Base-by-base conservation (phyloP, 2,888 invertebrate species). In the Ferrisia virgata region DNA sequence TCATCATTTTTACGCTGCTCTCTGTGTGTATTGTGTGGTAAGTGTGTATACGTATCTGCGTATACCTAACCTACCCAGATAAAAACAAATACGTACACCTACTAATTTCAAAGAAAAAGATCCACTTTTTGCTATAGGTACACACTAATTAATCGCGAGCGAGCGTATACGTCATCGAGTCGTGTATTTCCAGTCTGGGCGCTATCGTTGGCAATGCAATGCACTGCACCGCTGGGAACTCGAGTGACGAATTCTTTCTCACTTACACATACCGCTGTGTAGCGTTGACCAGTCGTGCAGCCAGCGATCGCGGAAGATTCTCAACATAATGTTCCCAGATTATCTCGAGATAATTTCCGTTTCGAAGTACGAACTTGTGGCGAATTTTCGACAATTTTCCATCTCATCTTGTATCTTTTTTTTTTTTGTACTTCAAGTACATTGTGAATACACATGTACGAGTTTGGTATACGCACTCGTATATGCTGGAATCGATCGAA, bases 201-300 rank as follows among this genome's bases (percentile, higher is more conserved):
- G 72, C 33, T 36, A 33, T 76, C 64, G 64, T 13, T 31, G 28
- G 40, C 11, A 40, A 40, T 22, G 18, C 8, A 36, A n/a, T n/a
- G n/a, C 72, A 18, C 18, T 4, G 18, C 18, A 31, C n/a, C 43
- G 79, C 79, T 79, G 79, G 79, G 79, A 79, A 79, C 79, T 43
- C 15, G 31, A 79, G 47, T 43, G 79, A 79, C 79, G 79, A 79
- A 79, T 79, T 79, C 79, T 79, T 79, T 79, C 79, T 79, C 79
- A 79, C 79, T 79, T 76, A 76, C 72, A 36, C 72, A 69, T 69
- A 78, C 78, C 39, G 33, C n/a, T 11, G 18, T 31, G 15, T 11
- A 15, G 76, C 18, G 43, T 40, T 79, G 79, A 43, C 79, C 79
- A 79, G 39, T 18, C 36, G 36, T 25, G 8, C 40, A 3, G 39